A percentile compares a stretch with the other conserved stretches of the same genome.
These are phyloP conservation scores for Oedothorax gibbosus DNA, from an alignment of 1,140 invertebrate species.

Conservation along the genomic window DNA sequence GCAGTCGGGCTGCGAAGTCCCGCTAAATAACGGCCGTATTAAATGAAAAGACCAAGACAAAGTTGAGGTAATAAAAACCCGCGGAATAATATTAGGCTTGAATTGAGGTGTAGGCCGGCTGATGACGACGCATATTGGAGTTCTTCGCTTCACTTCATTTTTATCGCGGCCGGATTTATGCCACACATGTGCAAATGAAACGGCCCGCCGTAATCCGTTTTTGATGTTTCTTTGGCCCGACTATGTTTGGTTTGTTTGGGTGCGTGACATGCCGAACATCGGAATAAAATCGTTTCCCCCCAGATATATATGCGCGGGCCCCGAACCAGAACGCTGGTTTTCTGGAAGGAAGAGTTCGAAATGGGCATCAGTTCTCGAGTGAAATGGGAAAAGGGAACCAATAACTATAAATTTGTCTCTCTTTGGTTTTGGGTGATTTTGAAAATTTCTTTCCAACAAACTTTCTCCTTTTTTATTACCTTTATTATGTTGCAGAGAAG, in stretches of 20 bases:
- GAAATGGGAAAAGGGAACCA: no score
- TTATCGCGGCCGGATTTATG: conserved; percentile 26
- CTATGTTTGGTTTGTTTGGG: conserved; percentile 44
- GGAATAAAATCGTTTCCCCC: conserved; percentile 1
- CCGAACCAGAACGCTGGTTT: background rate
- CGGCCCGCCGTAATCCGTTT: conserved; percentile 7
- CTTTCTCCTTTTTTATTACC: no score
- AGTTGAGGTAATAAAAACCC: conserved; percentile 57
- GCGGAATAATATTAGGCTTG: conserved; percentile 53
- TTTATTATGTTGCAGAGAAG: no score
- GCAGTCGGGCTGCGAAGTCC: background rate
- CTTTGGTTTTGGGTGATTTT: no score
- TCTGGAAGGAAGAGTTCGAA: background rate
- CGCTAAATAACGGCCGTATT: conserved; percentile 59
- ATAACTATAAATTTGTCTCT: no score
- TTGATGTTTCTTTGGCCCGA: conserved; percentile 18
- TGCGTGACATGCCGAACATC: conserved; percentile 2
- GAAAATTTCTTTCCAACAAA: no score
- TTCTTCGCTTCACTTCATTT: conserved; percentile 46
- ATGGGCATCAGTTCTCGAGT: no score
- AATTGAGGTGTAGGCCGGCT: conserved; percentile 46
- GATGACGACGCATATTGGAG: conserved; percentile 52
- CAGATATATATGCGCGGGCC: background rate
- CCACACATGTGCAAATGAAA: conserved; percentile 53
- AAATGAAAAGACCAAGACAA: conserved; percentile 59